Base-by-base conservation (phyloP, 2,888 invertebrate species). In the Drosophila picticornis region DNA sequence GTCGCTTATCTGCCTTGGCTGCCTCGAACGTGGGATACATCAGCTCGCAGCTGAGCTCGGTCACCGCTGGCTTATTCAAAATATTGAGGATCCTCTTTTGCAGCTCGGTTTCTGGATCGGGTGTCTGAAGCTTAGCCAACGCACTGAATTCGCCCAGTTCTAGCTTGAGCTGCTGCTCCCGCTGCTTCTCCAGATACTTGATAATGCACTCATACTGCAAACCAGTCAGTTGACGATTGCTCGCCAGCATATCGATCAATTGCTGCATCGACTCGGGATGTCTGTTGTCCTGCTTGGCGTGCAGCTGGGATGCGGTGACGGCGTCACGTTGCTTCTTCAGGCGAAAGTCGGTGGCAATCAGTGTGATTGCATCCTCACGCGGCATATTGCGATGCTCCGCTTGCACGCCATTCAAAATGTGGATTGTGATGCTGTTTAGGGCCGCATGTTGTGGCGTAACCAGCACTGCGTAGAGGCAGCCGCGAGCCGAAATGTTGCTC, bases 351-450 rank as follows among this genome's bases (percentile, higher is more conserved):
- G 96, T 95, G 11, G 95, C 95, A 36, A 99, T 94, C 75, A 98
- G 94, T 78, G 95, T 95, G 69, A 98, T 94, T 0, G 98, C 98
- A 93, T 98, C 98, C 65, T 99, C 98, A 46, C 98, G 92, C 0
- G 98, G 98, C 98, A 99, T 99, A 94, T 99, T 98, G 83, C 99
- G 96, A 93, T 99, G 99, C 92, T 98, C 99, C 96, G 94, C 79
- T 0, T 98, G 97, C 79, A 97, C 94, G 27, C 98, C 98, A 93
- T 98, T 97, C 25, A 99, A 94, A 80, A 99, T 97, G 80, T 98
- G 98, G 19, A 99, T 94, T 0, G 98, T 99, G 56, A 98, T 94
- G 75, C 98, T 98, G 84, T 96, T 95, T 84, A 97, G 96, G 80
- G 97, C 96, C 91, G 97, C 97, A 92, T 99, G 98, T 88, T 96